These are phyloP conservation scores for Leguminivora glycinivorella DNA, from an alignment of 1,140 invertebrate genomes.

Conservation along the genomic window DNA sequence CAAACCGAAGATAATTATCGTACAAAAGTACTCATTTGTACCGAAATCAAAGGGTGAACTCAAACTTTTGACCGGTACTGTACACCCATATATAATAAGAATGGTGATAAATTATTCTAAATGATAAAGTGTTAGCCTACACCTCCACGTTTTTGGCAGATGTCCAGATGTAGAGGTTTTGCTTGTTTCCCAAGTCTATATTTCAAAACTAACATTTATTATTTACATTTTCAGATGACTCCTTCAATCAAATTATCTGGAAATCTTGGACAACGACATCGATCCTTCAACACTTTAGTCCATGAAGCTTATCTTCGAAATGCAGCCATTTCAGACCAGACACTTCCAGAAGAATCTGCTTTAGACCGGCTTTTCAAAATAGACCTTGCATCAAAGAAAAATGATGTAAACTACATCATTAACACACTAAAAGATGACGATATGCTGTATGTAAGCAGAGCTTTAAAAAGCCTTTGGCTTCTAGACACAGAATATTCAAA, in stretches of 20 bases:
- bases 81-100: too few relatives aligned
- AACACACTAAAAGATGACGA: slow-evolving; percentile 50
- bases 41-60: too few relatives aligned
- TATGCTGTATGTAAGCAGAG: slow-evolving; percentile 60
- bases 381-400: slow-evolving; percentile 52
- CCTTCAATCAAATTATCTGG: slow-evolving; percentile 46
- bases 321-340: slow-evolving; percentile 33
- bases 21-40: too few relatives aligned
- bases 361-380: slow-evolving; percentile 63
- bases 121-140: too few relatives aligned
- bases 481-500: slow-evolving; percentile 42
- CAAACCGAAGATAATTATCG: too few relatives aligned
- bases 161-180: too few relatives aligned
- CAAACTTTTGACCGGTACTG: too few relatives aligned
- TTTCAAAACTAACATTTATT: not conserved
- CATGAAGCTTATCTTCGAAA: slow-evolving; percentile 35
- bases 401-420: slow-evolving; percentile 54
- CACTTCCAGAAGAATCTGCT: slow-evolving; percentile 44
- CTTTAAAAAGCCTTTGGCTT: slow-evolving; percentile 53
- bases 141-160: too few relatives aligned
- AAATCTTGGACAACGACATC: slow-evolving; percentile 50
- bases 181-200: too few relatives aligned
- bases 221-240: slow-evolving; percentile 42
- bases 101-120: too few relatives aligned
- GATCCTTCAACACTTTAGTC: slow-evolving; percentile 48